Evolutionary conservation across 1,140 invertebrate genomes (phyloP), one percentile per base, ranked within the genome.

Genomic region (Magallana angulata): DNA sequence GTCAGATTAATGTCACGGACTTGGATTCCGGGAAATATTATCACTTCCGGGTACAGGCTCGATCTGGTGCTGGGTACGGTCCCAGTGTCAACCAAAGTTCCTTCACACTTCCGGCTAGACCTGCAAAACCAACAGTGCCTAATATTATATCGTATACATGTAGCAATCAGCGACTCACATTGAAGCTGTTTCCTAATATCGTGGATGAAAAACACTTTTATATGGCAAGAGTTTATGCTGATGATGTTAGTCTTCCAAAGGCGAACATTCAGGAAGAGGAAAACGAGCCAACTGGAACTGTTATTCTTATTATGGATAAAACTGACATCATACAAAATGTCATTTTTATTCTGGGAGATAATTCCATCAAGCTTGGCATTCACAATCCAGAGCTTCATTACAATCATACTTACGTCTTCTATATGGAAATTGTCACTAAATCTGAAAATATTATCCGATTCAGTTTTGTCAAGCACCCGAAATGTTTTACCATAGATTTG

Each of bases 341-440:
- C 7, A 24, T 57, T 7, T 82, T 18, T 30, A n/a, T 11, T n/a
- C 48, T 82, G 4, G 81, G 56, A 57, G 81, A 82, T 57, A 58
- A 82, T 24, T 57, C 48, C 48, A 58, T n/a, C 4, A 57, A 7
- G 16, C 14, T 57, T 82, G 81, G 81, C 12, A 56, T 82, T 30
- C 81, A 82, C 4, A 82, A 82, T 56, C 14, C 14, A 57, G 7
- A 11, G 2, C 81, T 82, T 48, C 7, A 57, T n/a, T 57, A 8
- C 12, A 57, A 58, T 57, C 81, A 82, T 57, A 82, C 81, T 2
- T 82, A 82, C n/a, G 36, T 18, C 9, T n/a, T 57, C n/a, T 82
- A 82, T 56, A 11, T 82, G 24, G 48, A 57, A n/a, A 82, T 82
- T 11, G 81, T 82, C 4, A 82, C 36, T 16, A 16, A 5, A 14